Evolutionary conservation across 1,140 invertebrate genomes (phyloP), one percentile per base, ranked within the genome.

Genomic region (Bilobella aurantiaca): DNA sequence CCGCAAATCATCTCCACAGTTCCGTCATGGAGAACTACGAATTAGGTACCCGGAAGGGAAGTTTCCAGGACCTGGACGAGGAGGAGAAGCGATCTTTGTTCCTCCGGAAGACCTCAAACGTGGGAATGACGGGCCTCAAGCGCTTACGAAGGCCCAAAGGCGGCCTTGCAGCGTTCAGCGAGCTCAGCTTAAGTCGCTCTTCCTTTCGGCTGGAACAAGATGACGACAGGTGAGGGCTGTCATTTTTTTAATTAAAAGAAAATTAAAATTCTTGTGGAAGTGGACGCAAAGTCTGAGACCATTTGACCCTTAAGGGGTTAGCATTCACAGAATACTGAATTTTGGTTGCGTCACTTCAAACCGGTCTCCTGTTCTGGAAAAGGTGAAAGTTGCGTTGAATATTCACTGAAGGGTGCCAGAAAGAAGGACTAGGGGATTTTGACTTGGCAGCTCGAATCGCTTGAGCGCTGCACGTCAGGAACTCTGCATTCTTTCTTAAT

Each of bases 151-250:
- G 57, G 56, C 60, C 70, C 3, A 53, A 68, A 30, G 65, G 70
- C 25, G 69, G 70, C 46, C 46, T 72, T 2, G 70, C 70, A 0
- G 70, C 70, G 8, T 72, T 72, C 62, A 69, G 68, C 62, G 70
- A 72, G 64, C 64, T 72, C 27, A 72, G 70, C 46, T 30, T 72
- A 5, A 72, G 70, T 49, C 59, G 70, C 16, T 72, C 70, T 3
- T 69, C 67, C 1, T 72, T 72, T 46, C 65, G 70, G 16, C 31
- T 72, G n/a, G 70, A 72, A 60, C 70, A 72, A 29, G 68, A 72
- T 49, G 70, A 72, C 62, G 70, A 72, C 62, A 65, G 70, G 70
- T 72, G 46, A 68, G 60, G 23, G 28, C 1, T 2, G 58, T 58
- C n/a, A n/a, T n/a, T n/a, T n/a, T n/a, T n/a, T n/a, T n/a, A n/a